Evolutionary conservation across 2,888 invertebrate species (phyloP), one percentile per base, ranked within the genome.

Genomic region (Zeuzera pyrina): DNA sequence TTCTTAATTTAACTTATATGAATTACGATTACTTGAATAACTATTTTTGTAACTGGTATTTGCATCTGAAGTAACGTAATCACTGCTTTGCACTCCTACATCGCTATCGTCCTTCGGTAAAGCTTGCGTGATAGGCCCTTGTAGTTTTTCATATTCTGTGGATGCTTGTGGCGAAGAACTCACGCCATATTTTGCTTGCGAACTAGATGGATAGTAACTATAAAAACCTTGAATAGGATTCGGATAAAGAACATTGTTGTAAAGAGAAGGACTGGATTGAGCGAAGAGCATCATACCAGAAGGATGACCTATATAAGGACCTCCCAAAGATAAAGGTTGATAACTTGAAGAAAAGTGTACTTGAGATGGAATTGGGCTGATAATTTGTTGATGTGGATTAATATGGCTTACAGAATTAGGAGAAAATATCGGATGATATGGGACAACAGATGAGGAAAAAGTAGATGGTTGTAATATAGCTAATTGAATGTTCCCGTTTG

Each of bases 101-200:
- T 79, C 74, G 36, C 66, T 71, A 8, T 83, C 81, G 12, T 77
- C 76, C 36, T 84, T 84, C 0, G 64, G 42, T n/a, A 58, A 34
- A 35, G 44, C 60, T 36, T 72, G 72, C 0, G 63, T 41, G 2
- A 58, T 33, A 2, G 70, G 51, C 6, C 52, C 50, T 39, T 64
- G 69, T 4, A 57, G 33, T 43, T 73, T 78, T 2, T 77, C 77
- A 37, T 73, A 77, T 25, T 78, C 84, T 11, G 52, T 40, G 1
- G 63, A 49, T 2, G 57, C 52, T 14, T 61, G 52, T 2, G 63
- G 45, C 2, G 56, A 45, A 1, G 38, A 12, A 12, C 57, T 65
- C 31, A 74, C 72, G 36, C 76, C 79, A 32, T 74, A 73, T 37
- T 76, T 78, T 0, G 61, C 55, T 48, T 79, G 84, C 4, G 70